A percentile compares a stretch with the other conserved stretches of the same genome.
phyloP scores from a whole-genome alignment of 2,797 vertebrate species.

The Astyanax mexicanus region DNA sequence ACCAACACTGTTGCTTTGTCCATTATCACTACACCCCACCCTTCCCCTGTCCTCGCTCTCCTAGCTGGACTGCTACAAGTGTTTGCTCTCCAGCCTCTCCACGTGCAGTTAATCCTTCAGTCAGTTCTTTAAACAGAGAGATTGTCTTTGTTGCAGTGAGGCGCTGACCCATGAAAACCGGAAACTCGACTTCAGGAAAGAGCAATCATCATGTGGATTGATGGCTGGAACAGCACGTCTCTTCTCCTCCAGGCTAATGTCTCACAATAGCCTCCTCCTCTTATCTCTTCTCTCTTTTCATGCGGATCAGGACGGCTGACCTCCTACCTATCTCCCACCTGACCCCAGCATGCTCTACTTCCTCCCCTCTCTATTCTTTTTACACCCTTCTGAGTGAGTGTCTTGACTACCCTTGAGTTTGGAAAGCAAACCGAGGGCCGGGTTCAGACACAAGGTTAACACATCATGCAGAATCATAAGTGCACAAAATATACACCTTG shows the following conservation, averaged over 20 bases:
- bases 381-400: not conserved
- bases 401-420: not conserved
- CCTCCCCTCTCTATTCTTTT: not conserved
- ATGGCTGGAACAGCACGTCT: constrained; percentile 43
- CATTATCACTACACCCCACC: not conserved
- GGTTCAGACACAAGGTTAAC: not conserved
- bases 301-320: constrained; percentile 54
- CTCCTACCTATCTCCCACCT: constrained; percentile 11
- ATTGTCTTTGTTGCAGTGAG: not conserved
- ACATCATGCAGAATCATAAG: not conserved
- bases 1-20: not conserved
- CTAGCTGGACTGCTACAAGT: not conserved
- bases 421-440: not conserved
- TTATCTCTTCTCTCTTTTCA: constrained; percentile 61
- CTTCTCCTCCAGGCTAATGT: constrained; percentile 63
- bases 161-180: not conserved
- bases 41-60: not conserved
- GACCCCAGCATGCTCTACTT: not conserved
- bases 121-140: not conserved
- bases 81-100: constrained; percentile 7
- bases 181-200: constrained; percentile 44
- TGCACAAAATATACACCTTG: not conserved
- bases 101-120: not conserved
- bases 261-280: constrained; percentile 57
- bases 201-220: constrained; percentile 68